Conservation (phyloP, 2,113 vertebrate genomes). For the Stomatorhinus ivindoensis region DNA sequence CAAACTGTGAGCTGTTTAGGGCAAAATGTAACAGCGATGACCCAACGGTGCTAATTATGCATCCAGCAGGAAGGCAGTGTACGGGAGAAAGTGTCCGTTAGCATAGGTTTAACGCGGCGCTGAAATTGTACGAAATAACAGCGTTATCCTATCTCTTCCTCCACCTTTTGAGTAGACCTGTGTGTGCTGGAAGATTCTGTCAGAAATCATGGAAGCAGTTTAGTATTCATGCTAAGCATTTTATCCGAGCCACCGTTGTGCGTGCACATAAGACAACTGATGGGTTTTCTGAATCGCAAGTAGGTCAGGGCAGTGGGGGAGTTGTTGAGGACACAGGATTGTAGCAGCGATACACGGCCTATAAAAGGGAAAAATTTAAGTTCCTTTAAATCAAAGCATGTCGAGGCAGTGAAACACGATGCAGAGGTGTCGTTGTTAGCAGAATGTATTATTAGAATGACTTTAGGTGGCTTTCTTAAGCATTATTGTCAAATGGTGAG, state of each 20-base stretch:
- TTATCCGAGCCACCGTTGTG: background rate
- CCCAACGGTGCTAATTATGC: background rate
- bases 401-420: background rate
- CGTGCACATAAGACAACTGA: background rate
- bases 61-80: background rate
- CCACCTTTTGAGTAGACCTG: background rate
- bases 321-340: background rate
- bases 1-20: constrained; percentile 5
- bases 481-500: constrained; percentile 26
- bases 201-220: background rate
- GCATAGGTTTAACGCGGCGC: background rate
- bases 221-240: background rate
- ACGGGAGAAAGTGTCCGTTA: background rate
- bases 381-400: background rate
- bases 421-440: constrained; percentile 10
- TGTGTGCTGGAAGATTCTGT: background rate
- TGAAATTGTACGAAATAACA: background rate
- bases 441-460: constrained; percentile 40
- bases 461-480: constrained; percentile 5
- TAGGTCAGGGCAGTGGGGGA: background rate
- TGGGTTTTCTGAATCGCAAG: background rate
- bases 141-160: background rate
- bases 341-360: background rate
- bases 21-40: background rate
- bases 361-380: background rate